Conservation (phyloP, 1,140 invertebrate genomes). For the Drosophila rufa region DNA sequence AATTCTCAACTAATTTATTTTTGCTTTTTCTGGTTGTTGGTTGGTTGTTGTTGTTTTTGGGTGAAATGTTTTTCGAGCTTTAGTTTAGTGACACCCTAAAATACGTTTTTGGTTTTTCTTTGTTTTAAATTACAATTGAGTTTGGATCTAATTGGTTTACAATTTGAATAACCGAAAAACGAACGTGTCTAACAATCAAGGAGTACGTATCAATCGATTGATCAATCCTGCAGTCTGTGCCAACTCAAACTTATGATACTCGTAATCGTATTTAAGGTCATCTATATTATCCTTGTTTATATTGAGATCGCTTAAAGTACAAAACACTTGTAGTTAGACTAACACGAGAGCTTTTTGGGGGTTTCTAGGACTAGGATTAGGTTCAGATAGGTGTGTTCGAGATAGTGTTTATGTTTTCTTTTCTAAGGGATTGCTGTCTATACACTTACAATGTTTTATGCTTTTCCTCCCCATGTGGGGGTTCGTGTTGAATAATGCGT, state of each 20-base stretch:
- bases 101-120: constrained; percentile 46
- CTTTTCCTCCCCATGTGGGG: not conserved
- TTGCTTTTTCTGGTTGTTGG: constrained; percentile 54
- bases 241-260: constrained; percentile 74
- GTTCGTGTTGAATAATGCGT: constrained; percentile 52
- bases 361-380: constrained; percentile 27
- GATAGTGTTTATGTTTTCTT: constrained; percentile 11
- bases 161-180: constrained; percentile 48
- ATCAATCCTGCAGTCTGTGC: constrained; percentile 69
- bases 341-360: constrained; percentile 67
- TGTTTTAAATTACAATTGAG: constrained; percentile 62
- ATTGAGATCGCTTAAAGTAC: constrained; percentile 76
- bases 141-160: constrained; percentile 56
- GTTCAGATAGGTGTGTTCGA: constrained; percentile 22
- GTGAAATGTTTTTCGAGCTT: constrained; percentile 58
- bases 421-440: constrained; percentile 50
- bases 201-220: constrained; percentile 33
- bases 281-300: constrained; percentile 62
- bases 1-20: constrained; percentile 84
- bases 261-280: constrained; percentile 37
- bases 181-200: constrained; percentile 65
- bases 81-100: constrained; percentile 77
- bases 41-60: constrained; percentile 15
- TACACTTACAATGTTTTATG: constrained; percentile 66
- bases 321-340: constrained; percentile 79